phyloP scores from a whole-genome alignment of 2,888 invertebrate genomes.

The Euspilapteryx auroguttella region DNA sequence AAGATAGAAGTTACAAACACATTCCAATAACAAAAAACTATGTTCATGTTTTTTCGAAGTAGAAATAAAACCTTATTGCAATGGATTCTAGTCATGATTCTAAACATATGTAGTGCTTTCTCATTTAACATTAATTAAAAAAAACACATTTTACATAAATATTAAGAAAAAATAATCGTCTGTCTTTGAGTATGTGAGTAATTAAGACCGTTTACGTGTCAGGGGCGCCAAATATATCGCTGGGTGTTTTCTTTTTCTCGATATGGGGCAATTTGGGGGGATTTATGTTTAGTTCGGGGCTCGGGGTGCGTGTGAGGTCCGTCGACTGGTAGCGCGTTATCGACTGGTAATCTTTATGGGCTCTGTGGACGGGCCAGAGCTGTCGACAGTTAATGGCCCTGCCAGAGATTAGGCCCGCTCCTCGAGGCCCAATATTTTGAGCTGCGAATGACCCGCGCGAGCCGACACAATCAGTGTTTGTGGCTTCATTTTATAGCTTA shows the following conservation, averaged over 20 bases:
- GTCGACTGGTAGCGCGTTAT: constrained; percentile 48
- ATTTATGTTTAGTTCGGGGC: constrained; percentile 37
- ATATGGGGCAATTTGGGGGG: constrained; percentile 45
- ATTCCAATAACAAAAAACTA: too few species aligned
- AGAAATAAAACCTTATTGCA: too few species aligned
- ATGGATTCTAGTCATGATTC: too few species aligned
- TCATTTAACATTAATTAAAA: constrained; percentile 31
- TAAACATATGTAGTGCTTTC: too few species aligned
- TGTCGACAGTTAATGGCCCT: constrained; percentile 53
- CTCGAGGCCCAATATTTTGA: constrained; percentile 27
- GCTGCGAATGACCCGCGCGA: constrained; percentile 23
- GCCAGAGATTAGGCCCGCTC: constrained; percentile 38
- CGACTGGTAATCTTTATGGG: constrained; percentile 56
- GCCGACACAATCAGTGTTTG: constrained; percentile 23
- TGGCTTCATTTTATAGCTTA: constrained; percentile 58
- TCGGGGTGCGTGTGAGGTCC: constrained; percentile 48
- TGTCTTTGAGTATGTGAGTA: not conserved
- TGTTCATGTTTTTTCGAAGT: too few species aligned
- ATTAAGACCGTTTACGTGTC: not conserved
- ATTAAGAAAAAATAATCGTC: not conserved
- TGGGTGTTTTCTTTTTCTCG: constrained; percentile 10
- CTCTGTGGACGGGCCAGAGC: constrained; percentile 43
- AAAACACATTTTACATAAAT: too few species aligned
- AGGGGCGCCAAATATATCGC: not conserved
- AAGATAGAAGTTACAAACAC: too few species aligned